Base-by-base conservation (phyloP, 2,113 vertebrate genomes). In the Notechis scutatus region DNA sequence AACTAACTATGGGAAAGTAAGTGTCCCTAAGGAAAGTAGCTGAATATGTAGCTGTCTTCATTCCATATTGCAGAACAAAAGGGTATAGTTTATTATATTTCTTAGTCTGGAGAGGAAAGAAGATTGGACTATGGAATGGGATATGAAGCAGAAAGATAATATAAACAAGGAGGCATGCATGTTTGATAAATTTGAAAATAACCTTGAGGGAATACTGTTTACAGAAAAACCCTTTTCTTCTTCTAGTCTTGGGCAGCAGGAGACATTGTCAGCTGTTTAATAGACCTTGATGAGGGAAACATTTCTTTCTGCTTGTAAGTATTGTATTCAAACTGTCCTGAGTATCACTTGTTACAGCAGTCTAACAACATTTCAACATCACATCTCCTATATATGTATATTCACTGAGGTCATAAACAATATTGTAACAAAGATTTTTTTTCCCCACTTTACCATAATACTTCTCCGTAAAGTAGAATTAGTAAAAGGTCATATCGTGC, bases 1-100 rank as follows among this genome's bases (percentile, higher is more conserved):
- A 0, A 99, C 99, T 0, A 99, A 99, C 96, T 99, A 99, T 0
- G 99, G 99, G 95, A 99, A 99, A 98, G 99, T 99, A 96, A 98
- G 98, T 95, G 64, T 91, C 74, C 91, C 45, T n/a, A 86, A 89
- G 29, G 87, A 81, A 55, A 42, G 39, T 74, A 81, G 34, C 18
- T 81, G 69, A 81, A 81, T 81, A 81, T 20, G 34, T 81, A 81
- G 34, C 18, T 81, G 34, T 39, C 69, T 39, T 39, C 69, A 39
- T 81, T 81, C 18, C 69, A 81, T 81, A 81, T 81, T 39, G 34
- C 69, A 39, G 18, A 81, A 81, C 34, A 81, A n/a, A 39, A 81
- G 34, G 34, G 5, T 81, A 81, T 39, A 81, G 69, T 39, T 39
- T 39, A 81, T 39, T 39, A 81, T 81, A 81, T 39, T 81, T 81